phyloP scores from a whole-genome alignment of 2,888 invertebrate genomes.

The Ypsolopha sequella region DNA sequence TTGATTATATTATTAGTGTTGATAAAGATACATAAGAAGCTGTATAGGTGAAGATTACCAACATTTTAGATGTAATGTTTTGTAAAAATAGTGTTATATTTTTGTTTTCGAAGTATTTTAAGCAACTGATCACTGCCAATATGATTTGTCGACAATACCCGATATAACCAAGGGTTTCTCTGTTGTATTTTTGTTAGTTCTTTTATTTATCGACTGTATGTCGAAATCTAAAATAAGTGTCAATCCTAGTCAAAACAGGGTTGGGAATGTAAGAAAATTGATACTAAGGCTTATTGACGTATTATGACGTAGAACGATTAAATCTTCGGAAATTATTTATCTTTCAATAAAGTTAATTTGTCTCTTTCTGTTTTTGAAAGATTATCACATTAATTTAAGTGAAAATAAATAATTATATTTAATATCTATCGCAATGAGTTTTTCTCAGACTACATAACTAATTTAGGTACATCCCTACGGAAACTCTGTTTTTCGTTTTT shows the following conservation, averaged over 20 bases:
- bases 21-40: not conserved
- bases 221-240: slow-evolving; percentile 22
- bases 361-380: too few species aligned
- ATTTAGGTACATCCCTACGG: too few species aligned
- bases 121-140: slow-evolving; percentile 58
- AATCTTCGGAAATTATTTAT: not conserved
- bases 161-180: not conserved
- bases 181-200: not conserved
- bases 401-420: too few species aligned
- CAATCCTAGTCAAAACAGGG: slow-evolving; percentile 68
- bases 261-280: slow-evolving; percentile 34
- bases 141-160: slow-evolving; percentile 15
- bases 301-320: not conserved
- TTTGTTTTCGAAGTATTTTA: slow-evolving; percentile 18
- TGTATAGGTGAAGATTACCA: slow-evolving; percentile 3
- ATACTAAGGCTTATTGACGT: not conserved
- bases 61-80: not conserved
- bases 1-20: not conserved
- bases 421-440: too few species aligned
- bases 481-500: not conserved
- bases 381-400: too few species aligned
- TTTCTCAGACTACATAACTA: too few species aligned
- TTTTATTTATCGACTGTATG: slow-evolving; percentile 6
- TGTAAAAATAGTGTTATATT: slow-evolving; percentile 18
- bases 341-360: not conserved